These are phyloP conservation scores for Alosa alosa DNA, from an alignment of 2,113 vertebrate genomes.

Conservation along the genomic window DNA sequence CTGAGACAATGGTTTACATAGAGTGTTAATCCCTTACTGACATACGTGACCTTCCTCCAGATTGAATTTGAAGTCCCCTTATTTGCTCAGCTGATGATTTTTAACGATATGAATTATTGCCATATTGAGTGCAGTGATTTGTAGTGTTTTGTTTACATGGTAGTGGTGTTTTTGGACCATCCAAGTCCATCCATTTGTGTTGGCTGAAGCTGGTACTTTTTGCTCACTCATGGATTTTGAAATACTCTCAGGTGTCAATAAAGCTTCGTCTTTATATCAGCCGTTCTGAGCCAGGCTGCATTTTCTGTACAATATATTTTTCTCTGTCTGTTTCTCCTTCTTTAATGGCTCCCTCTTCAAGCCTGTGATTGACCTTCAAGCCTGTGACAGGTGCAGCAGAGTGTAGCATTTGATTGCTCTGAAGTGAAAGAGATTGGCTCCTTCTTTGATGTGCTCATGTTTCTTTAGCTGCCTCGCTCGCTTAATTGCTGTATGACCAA, in stretches of 20 bases:
- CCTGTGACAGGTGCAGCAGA: not conserved
- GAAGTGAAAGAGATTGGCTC: not conserved
- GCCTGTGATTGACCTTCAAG: not conserved
- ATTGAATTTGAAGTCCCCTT: not conserved
- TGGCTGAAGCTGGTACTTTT: slow-evolving; percentile 5
- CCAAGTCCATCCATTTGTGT: not conserved
- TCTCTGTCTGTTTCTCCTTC: not conserved
- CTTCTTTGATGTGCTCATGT: not conserved
- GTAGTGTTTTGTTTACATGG: not conserved
- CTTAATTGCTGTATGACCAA: not conserved
- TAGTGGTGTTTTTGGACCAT: not conserved
- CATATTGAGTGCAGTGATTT: not conserved
- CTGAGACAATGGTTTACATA: not conserved
- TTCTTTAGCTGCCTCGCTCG: not conserved
- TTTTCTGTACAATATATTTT: not conserved
- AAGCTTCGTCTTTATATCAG: not conserved
- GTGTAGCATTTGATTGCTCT: not conserved
- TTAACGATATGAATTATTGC: not conserved
- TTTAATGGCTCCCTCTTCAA: not conserved
- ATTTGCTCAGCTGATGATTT: not conserved
- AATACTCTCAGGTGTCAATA: slow-evolving; percentile 11
- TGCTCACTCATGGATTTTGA: slow-evolving; percentile 7
- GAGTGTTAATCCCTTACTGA: not conserved
- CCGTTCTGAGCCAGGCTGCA: not conserved
- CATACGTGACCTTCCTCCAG: not conserved